Evolutionary conservation across 2,113 vertebrate species (phyloP), one percentile per base, ranked within the genome.

Genomic region (Coptodon rendalli): DNA sequence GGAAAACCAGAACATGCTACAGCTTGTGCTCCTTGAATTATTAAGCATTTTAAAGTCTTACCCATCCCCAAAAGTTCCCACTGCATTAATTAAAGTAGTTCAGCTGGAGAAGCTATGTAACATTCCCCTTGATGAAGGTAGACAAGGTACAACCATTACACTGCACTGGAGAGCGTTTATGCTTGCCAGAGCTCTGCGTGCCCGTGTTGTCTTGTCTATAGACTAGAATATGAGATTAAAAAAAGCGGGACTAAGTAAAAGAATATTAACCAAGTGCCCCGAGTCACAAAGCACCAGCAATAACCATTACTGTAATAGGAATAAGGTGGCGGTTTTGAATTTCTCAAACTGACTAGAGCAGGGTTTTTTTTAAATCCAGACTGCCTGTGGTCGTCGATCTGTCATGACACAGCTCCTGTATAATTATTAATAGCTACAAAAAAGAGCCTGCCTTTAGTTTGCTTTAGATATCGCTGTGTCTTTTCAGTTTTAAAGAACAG

Each of bases 11-110:
- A 89, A 93, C 86, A 89, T 88, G 81, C 89, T 86, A 83, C 87
- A 92, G 80, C 91, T 88, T 89, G 90, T 85, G 82, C 82, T 71
- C 86, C 34, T 56, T 95, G 84, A 95, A 95, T 95, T 94, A 95
- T 95, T 92, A 92, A 95, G 73, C 59, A 50, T 83, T 86, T 89
- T 89, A 94, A 94, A 95, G 85, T 92, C 81, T 83, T 81, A 82
- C 40, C 61, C 71, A 91, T 85, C 73, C 86, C 79, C 83, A 78
- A 92, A 93, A 89, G 89, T 93, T 91, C 80, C 79, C 80, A 71
- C 87, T 87, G 89, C 93, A 90, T 92, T 94, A 92, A 95, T 95
- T 94, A 93, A 91, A 93, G 89, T 48, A 73, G 73, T 88, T 83
- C 31, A 78, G 76, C 73, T 83, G 14, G 5, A 88, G 78, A 91